Evolutionary conservation across 2,888 invertebrate genomes (phyloP), one percentile per base, ranked within the genome.

Genomic region (Hemaris fuciformis): DNA sequence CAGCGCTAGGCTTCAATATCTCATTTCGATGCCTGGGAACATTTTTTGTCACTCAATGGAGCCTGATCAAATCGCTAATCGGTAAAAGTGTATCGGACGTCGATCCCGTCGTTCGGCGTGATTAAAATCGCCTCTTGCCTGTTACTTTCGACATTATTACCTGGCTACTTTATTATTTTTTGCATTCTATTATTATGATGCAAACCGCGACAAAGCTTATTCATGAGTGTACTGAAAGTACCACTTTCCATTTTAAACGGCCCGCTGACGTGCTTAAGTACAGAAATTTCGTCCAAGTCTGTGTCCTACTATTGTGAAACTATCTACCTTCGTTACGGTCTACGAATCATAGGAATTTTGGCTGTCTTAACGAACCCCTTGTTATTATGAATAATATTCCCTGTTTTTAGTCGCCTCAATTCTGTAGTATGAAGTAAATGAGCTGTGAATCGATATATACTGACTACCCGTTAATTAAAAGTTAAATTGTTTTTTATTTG

Each of bases 11-110:
- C 48, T 7, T 31, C 31, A 10, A 48, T 43, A 43, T 31, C 53
- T 53, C 23, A 57, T 61, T 61, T 64, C 70, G 70, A 67, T 70
- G 70, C 64, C 70, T 69, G 74, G 71, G 74, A 76, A 76, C 66
- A 67, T 60, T 67, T 70, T 68, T 67, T 68, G 48, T 64, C 8
- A 15, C 27, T 31, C 31, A 53, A 53, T 53, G 53, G 18, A 75
- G 77, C 72, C 73, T 71, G 75, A 74, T 77, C 80, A 68, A 80
- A 79, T 79, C 67, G 74, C 60, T 79, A 84, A 85, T 87, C 78
- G 83, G 84, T 84, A 86, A 87, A 85, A 85, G 85, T 85, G 83
- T 84, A 84, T 78, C 85, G 76, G 68, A 68, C 70, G 73, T 74
- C 72, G 73, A 69, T 65, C 72, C 71, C 72, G 72, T 62, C 72